Evolutionary conservation across 2,113 vertebrate genomes (phyloP).

Genomic region (Coturnix japonica): DNA sequence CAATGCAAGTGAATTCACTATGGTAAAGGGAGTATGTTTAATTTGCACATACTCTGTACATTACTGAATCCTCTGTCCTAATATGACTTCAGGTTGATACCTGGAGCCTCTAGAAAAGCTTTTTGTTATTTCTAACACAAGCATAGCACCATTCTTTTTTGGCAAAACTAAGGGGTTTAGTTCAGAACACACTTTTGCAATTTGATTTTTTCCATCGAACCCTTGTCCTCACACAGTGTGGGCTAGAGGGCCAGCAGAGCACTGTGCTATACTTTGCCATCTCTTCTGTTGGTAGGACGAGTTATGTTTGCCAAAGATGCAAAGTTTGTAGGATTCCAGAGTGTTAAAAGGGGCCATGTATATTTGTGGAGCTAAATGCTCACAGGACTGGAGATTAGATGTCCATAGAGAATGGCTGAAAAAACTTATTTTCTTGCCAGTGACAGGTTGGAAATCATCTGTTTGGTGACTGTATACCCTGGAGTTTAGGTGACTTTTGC

Average conservation of each 20-base stretch:
- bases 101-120: neutral
- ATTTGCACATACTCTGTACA: neutral
- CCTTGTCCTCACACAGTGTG: neutral
- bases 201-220: neutral
- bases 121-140: neutral
- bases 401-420: neutral
- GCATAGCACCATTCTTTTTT: rapidly evolving
- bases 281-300: neutral
- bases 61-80: neutral
- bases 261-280: neutral
- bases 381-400: conserved; percentile 21
- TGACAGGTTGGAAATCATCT: neutral
- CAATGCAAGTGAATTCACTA: neutral
- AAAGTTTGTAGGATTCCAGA: conserved; percentile 4
- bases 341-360: conserved; percentile 31
- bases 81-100: neutral
- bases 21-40: neutral
- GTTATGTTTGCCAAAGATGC: neutral
- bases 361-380: conserved; percentile 12
- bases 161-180: neutral
- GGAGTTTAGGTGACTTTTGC: neutral
- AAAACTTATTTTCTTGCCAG: neutral
- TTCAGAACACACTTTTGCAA: neutral
- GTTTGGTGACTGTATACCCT: neutral
- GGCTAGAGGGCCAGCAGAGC: neutral